Conservation (phyloP, 2,888 invertebrate species). For the Clostera curtula region DNA sequence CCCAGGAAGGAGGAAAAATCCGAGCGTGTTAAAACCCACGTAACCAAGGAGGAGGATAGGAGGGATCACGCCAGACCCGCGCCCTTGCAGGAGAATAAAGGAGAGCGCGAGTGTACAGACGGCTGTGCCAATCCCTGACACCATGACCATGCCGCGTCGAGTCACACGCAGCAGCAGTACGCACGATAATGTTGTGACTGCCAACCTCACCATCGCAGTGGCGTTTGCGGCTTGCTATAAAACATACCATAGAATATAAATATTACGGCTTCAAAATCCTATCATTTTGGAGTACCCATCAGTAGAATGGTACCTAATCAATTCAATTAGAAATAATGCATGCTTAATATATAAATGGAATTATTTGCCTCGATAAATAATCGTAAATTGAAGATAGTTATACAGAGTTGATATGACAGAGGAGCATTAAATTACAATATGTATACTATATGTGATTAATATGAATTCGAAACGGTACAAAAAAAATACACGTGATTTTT, state of each 20-base stretch:
- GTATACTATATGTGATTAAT: too few species aligned
- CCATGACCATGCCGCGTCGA: conserved; percentile 78
- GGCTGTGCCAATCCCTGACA: conserved; percentile 81
- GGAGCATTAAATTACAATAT: too few species aligned
- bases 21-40: conserved; percentile 82
- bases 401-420: too few species aligned
- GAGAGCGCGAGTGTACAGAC: conserved; percentile 77
- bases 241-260: conserved; percentile 3
- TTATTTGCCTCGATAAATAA: too few species aligned
- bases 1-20: conserved; percentile 83
- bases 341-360: too few species aligned
- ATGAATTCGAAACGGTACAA: too few species aligned
- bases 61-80: conserved; percentile 34
- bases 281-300: not conserved
- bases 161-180: conserved; percentile 78
- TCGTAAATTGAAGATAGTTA: too few species aligned
- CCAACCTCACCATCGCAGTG: conserved; percentile 79
- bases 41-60: conserved; percentile 76
- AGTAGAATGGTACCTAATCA: conserved; percentile 1
- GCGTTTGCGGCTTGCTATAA: conserved; percentile 77
- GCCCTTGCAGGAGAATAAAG: conserved; percentile 37
- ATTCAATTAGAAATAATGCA: too few species aligned
- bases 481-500: too few species aligned
- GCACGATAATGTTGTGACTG: conserved; percentile 79
- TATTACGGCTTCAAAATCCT: not conserved